Percentiles rank a stretch among this genome's conserved stretches.
Conservation (phyloP, 2,797 vertebrate genomes). For the Sebastes oblongus region DNA sequence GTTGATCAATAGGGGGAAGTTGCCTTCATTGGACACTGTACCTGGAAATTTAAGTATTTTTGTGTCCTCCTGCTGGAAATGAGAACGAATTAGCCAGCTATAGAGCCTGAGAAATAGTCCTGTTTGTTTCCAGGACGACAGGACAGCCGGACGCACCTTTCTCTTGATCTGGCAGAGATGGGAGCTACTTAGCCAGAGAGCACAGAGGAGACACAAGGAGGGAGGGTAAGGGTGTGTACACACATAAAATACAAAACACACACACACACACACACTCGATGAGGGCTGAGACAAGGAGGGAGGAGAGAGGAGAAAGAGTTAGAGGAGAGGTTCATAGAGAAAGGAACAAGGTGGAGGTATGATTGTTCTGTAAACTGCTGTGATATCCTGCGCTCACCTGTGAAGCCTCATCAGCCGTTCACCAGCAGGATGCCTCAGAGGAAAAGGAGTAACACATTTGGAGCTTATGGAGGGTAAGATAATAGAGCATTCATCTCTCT, state of each 20-base stretch:
- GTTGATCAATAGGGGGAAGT: background rate
- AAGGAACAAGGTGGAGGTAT: conserved; percentile 4
- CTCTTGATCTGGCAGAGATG: conserved; percentile 54
- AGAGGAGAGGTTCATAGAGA: conserved; percentile 20
- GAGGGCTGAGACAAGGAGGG: conserved; percentile 58
- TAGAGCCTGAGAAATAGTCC: conserved; percentile 14
- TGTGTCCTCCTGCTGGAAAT: conserved; percentile 16
- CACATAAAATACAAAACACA: conserved; percentile 55
- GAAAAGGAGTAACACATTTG: conserved; percentile 83
- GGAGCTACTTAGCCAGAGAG: conserved; percentile 59
- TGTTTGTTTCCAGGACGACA: conserved; percentile 58
- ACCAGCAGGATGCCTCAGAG: conserved; percentile 78
- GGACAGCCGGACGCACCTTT: conserved; percentile 53
- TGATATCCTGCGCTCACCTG: conserved; percentile 4
- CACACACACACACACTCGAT: conserved; percentile 25
- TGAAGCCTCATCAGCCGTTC: conserved; percentile 34
- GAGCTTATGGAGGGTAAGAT: conserved; percentile 85
- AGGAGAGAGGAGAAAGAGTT: conserved; percentile 41
- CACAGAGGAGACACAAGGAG: conserved; percentile 35
- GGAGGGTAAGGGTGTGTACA: conserved; percentile 42
- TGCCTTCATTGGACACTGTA: background rate
- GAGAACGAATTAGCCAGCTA: conserved; percentile 12
- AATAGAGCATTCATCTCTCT: conserved; percentile 15
- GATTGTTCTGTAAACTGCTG: conserved; percentile 12
- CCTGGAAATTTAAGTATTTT: background rate